Percentiles rank a stretch among this genome's conserved stretches.
Conservation (phyloP, 2,888 invertebrate species). For the Ceriagrion tenellum region DNA sequence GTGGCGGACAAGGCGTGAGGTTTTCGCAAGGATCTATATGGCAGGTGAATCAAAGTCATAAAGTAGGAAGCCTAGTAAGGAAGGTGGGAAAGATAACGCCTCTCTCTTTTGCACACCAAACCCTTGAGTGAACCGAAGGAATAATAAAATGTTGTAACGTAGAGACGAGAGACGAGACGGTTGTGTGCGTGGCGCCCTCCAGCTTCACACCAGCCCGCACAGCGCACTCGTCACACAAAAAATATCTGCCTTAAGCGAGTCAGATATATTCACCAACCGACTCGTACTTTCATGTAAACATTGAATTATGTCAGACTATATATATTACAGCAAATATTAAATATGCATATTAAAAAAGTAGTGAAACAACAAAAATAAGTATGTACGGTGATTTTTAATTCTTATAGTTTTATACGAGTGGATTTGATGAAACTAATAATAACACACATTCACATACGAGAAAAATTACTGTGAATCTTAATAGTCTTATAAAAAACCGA, state of each 20-base stretch:
- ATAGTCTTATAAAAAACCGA: no score
- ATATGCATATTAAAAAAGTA: no score
- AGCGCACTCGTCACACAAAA: not conserved
- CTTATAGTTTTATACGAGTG: no score
- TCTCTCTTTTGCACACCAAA: not conserved
- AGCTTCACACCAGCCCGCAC: not conserved
- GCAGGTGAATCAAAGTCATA: constrained; percentile 51
- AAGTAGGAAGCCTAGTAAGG: constrained; percentile 32
- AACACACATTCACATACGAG: no score
- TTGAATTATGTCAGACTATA: no score
- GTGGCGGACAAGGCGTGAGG: not conserved
- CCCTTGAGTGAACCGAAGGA: not conserved
- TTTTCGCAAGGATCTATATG: not conserved
- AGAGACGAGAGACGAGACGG: not conserved
- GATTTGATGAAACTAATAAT: no score
- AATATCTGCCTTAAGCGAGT: not conserved
- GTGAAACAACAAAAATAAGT: no score
- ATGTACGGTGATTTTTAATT: no score
- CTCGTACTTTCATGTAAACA: no score
- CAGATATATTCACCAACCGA: no score
- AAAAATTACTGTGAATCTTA: no score
- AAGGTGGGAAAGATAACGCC: not conserved
- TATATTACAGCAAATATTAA: no score
- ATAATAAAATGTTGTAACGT: not conserved
- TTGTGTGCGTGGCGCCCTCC: not conserved